Evolutionary conservation across 2,888 invertebrate genomes (phyloP), one percentile per base, ranked within the genome.

Genomic region (Ecdyonurus torrentis): DNA sequence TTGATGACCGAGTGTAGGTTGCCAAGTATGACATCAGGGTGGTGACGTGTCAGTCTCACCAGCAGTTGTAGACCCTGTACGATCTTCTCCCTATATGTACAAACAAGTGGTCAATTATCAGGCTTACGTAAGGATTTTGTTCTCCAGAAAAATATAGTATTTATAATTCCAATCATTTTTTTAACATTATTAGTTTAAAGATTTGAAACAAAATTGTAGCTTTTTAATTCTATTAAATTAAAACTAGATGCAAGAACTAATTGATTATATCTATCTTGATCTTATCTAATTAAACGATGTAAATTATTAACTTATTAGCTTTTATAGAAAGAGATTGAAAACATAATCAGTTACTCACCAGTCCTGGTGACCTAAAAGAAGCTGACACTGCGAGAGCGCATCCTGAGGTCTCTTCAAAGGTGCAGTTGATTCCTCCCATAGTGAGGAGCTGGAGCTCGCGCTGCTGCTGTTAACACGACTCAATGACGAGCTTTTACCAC

Each of bases 21-120:
- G 1, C 78, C 71, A 62, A 83, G 82, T 53, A 86, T 69, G 19
- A 79, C 73, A 23, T 84, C 87, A 0, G 83, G 77, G 68, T 85
- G 80, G 69, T 87, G 83, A 58, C 80, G 79, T 1, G 85, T 83
- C 23, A 93, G 75, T 52, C 86, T 79, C 37, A 86, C 85, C 63
- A 87, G 76, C 62, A 82, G 80, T 61, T 83, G 80, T 23, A 93
- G 76, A 0, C 89, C 88, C 64, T 83, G 82, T 68, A 91, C 82
- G 53, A 85, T 85, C 2, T 82, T 79, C 73, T 91, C 90, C 93
- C 81, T 80, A 67, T 50, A n/a, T n/a, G n/a, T n/a, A n/a, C n/a
- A n/a, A n/a, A n/a, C n/a, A n/a, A n/a, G n/a, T n/a, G n/a, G n/a
- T n/a, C n/a, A n/a, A n/a, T n/a, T n/a, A n/a, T n/a, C n/a, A n/a